Base-by-base conservation (phyloP, 2,113 vertebrate genomes). In the Myxocyprinus asiaticus region DNA sequence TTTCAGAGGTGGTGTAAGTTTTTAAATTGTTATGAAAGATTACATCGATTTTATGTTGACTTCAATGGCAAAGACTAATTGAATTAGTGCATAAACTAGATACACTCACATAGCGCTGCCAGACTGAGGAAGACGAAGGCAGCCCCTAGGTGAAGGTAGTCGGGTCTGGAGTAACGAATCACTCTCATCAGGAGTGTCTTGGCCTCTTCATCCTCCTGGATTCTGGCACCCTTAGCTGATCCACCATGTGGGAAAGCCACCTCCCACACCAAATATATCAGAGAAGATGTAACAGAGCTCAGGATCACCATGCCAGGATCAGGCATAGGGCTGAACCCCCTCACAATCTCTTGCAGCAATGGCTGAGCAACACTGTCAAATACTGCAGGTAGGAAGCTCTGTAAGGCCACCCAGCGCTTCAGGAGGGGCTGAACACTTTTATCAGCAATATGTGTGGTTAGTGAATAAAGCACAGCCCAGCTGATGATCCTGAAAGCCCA, bases 71-170 rank as follows among this genome's bases (percentile, higher is more conserved):
- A 33, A 3, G 22, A 33, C 22, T 33, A 33, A 33, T 33, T 33
- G 1, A 33, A 33, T 33, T 3, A 33, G 22, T 33, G 22, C 22
- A 33, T 33, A 33, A 33, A 33, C 22, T 33, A 33, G 22, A 33
- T 33, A 82, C 4, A 91, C 94, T 94, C 83, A 96, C 95, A 89
- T 55, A 91, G 7, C 0, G 93, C 91, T 0, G 88, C 92, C 17
- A 94, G 70, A 7, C 80, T 82, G 75, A 96, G 93, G 85, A 91
- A 93, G 51, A 77, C 0, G 15, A 95, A 94, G 4, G 93, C 94
- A 0, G 80, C 68, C 0, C 81, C 6, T 0, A 96, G 84, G 10
- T 90, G 68, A 0, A 85, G 48, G 3, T 75, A 79, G 48, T 96
- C 93, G 0, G 87, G 82, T 78, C 14, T 73, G 9, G 89, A 93